These are phyloP conservation scores for Coelinius sp. DNA, from an alignment of 2,888 invertebrate genomes.

Conservation along the genomic window DNA sequence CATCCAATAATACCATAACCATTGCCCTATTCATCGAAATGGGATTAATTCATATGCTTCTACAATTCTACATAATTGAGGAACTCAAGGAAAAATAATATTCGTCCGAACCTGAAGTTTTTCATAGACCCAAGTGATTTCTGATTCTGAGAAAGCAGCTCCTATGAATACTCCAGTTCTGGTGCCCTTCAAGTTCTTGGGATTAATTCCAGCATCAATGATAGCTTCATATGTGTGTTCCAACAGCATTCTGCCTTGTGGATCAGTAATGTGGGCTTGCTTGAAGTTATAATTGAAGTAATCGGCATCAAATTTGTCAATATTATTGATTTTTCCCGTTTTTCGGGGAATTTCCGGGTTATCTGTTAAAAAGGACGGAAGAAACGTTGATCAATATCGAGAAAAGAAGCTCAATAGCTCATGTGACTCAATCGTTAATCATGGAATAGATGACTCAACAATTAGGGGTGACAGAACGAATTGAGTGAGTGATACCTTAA, in stretches of 20 bases:
- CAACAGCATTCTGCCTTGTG: conserved; percentile 75
- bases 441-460: too few relatives aligned
- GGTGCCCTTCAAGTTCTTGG: conserved; percentile 76
- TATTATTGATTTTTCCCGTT: conserved; percentile 80
- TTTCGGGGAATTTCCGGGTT: conserved; percentile 82
- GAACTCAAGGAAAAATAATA: background rate
- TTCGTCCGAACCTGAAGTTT: conserved; percentile 73
- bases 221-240: conserved; percentile 77
- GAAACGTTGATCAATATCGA: background rate
- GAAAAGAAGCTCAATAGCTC: too few relatives aligned
- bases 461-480: too few relatives aligned
- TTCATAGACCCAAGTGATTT: conserved; percentile 80
- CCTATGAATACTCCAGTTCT: conserved; percentile 84
- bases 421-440: too few relatives aligned
- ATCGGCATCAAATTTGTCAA: conserved; percentile 77
- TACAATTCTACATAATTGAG: background rate
- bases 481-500: conserved; percentile 51
- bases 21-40: conserved; percentile 49
- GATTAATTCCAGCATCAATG: conserved; percentile 74
- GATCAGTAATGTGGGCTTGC: conserved; percentile 75
- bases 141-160: conserved; percentile 80
- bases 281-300: conserved; percentile 74
- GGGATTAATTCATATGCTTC: too few relatives aligned
- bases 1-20: conserved; percentile 82
- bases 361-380: conserved; percentile 52